Base-by-base conservation (phyloP, 2,113 vertebrate species). In the Ancistrus triradiatus region DNA sequence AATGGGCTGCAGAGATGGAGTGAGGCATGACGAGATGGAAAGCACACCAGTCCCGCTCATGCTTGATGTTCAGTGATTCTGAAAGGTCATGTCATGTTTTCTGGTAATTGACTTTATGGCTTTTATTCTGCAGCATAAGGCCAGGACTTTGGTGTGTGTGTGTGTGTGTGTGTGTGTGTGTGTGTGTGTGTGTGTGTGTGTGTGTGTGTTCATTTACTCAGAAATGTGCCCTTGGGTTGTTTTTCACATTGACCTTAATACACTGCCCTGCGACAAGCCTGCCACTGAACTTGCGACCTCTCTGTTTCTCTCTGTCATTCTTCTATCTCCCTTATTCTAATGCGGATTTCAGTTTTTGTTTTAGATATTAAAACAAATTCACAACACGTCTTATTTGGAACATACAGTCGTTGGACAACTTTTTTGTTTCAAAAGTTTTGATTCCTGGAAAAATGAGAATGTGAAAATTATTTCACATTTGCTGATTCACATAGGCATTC, bases 1-100 rank as follows among this genome's bases (percentile, higher is more conserved):
- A 81, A 91, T 84, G 90, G 84, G 87, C 86, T 78, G 88, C 84
- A 84, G 88, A 86, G 82, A 72, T 84, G 85, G 88, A 74, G 88
- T 74, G 84, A 75, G 74, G 87, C 89, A 90, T 72, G 90, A 80
- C 86, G 90, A 91, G 90, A 92, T 89, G 88, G 92, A 92, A 92
- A 90, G 88, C 87, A 89, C 78, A 86, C 87, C 90, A 88, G 92
- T 84, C 85, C 87, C 85, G 85, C 87, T 90, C 89, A 85, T 66
- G 56, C 74, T 83, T 93, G 88, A 93, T 91, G 90, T 86, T 92
- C 90, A 91, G 87, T 91, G 89, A 90, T 85, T 95, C 89, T 89
- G 90, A 97, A 95, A 97, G 94, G 93, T 95, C 93, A 90, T 90
- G 90, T 93, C 92, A 87, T 91, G 92, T 95, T 97, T 95, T 91